These are phyloP conservation scores for Rhodeus uyekii DNA, from an alignment of 2,797 vertebrate species.

Conservation along the genomic window DNA sequence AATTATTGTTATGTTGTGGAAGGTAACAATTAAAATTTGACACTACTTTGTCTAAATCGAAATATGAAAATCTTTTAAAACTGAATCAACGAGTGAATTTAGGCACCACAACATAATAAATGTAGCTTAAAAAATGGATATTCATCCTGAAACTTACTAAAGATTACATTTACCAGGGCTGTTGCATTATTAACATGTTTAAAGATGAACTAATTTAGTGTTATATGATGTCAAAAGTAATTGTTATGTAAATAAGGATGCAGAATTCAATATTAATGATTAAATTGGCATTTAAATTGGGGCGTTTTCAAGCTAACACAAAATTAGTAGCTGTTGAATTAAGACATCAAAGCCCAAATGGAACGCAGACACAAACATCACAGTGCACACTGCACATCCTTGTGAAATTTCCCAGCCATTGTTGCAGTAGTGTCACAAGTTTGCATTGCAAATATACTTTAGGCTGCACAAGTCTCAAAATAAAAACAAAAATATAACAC, in stretches of 20 bases:
- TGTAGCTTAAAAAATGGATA: too few species aligned
- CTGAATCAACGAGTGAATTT: too few species aligned
- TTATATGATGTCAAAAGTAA: too few species aligned
- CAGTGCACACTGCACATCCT: constrained; percentile 12
- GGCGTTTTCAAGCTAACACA: neutral
- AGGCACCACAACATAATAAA: too few species aligned
- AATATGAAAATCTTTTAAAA: too few species aligned
- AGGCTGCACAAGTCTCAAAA: neutral
- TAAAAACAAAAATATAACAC: neutral
- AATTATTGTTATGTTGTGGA: neutral
- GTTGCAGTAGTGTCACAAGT: constrained; percentile 9
- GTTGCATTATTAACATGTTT: too few species aligned
- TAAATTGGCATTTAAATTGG: too few species aligned
- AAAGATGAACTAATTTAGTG: too few species aligned
- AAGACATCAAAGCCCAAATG: neutral
- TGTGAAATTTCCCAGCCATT: constrained; percentile 41
- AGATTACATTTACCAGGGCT: too few species aligned
- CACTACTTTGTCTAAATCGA: neutral
- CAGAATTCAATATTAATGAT: too few species aligned
- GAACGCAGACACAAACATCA: neutral
- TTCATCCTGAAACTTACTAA: too few species aligned
- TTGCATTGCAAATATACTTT: constrained; percentile 49
- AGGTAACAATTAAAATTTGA: neutral
- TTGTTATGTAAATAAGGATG: too few species aligned
- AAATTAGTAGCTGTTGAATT: neutral